phyloP scores from a whole-genome alignment of 2,888 invertebrate species.

The Drosophila lutescens region DNA sequence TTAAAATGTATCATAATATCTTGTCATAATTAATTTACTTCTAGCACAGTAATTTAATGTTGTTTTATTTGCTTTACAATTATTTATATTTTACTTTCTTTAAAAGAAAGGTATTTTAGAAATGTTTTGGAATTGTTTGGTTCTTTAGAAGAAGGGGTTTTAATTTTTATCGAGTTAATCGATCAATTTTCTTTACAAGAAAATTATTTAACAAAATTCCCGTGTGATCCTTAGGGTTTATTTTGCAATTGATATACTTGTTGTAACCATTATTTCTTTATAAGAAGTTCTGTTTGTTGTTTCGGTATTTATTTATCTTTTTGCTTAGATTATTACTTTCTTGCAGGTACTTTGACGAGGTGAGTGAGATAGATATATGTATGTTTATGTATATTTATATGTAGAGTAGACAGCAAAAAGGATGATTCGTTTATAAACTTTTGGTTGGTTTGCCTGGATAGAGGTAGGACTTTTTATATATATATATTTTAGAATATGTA shows the following conservation, averaged over 20 bases:
- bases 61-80: slow-evolving; percentile 17
- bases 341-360: slow-evolving; percentile 79
- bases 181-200: slow-evolving; percentile 15
- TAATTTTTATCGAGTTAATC: background rate
- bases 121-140: slow-evolving; percentile 26
- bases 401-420: slow-evolving; percentile 48
- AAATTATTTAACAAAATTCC: slow-evolving; percentile 2
- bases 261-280: slow-evolving; percentile 15
- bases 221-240: background rate
- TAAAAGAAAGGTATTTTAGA: slow-evolving; percentile 47
- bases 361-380: slow-evolving; percentile 56
- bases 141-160: slow-evolving; percentile 38
- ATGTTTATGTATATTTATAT: slow-evolving; percentile 32
- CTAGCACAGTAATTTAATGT: slow-evolving; percentile 23
- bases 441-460: slow-evolving; percentile 37
- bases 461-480: slow-evolving; percentile 40
- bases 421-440: slow-evolving; percentile 41
- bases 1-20: slow-evolving; percentile 43
- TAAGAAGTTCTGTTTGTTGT: slow-evolving; percentile 25
- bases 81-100: slow-evolving; percentile 31
- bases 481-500: slow-evolving; percentile 13
- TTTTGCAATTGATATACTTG: background rate
- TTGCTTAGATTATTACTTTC: slow-evolving; percentile 32
- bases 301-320: slow-evolving; percentile 3
- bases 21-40: slow-evolving; percentile 26